A percentile compares a stretch with the other conserved stretches of the same genome.
These are phyloP conservation scores for Bos taurus DNA, from an alignment of 2,113 vertebrate genomes.

Conservation along the genomic window DNA sequence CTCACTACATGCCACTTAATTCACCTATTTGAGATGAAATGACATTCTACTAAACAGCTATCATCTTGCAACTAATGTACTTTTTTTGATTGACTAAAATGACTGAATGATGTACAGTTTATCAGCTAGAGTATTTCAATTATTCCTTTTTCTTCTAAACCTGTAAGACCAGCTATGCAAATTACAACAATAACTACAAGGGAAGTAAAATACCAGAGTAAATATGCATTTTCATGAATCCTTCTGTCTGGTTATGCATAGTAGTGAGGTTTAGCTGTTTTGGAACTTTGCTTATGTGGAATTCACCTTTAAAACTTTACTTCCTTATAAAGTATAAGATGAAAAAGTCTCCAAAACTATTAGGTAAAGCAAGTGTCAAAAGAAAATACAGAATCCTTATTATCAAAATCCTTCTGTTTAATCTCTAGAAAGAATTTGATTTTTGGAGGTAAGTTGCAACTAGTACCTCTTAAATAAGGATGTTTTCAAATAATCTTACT, in stretches of 20 bases:
- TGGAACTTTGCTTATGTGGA: background rate
- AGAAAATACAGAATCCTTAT: background rate
- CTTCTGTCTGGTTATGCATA: background rate
- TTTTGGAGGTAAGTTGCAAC: background rate
- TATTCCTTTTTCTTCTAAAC: background rate
- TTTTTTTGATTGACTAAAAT: background rate
- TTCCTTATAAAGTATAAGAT: background rate
- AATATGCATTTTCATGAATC: background rate
- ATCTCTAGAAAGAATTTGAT: background rate
- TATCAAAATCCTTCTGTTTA: background rate
- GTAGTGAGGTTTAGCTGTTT: background rate
- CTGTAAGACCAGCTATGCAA: background rate
- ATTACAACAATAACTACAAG: background rate
- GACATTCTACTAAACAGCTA: conserved; percentile 7
- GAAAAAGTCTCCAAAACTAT: background rate
- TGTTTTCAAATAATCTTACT: background rate
- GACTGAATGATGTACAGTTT: background rate
- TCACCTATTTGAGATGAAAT: conserved; percentile 34
- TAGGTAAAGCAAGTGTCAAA: background rate
- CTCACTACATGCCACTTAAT: background rate
- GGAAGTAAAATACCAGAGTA: background rate
- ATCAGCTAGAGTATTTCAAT: background rate
- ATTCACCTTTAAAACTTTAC: background rate
- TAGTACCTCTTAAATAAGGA: background rate
- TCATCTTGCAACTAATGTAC: conserved; percentile 42